Evolutionary conservation across 2,888 invertebrate species (phyloP).

Genomic region (Amblyjoppa fuscipennis): DNA sequence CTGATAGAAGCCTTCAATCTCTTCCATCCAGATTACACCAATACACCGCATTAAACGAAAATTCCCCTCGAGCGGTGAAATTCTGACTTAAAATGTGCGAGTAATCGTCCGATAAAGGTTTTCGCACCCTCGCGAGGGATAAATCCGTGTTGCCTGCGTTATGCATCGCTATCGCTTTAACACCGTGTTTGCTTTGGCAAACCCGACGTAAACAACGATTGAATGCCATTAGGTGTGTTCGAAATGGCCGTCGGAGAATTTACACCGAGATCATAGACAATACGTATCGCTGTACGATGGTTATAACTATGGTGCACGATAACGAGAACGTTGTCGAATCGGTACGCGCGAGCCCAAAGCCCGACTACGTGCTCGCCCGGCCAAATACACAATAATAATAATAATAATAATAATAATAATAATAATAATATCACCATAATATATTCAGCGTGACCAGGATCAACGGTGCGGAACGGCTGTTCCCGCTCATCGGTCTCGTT

Average conservation of each 20-base stretch:
- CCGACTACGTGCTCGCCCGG: not conserved
- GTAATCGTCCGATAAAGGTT: not conserved
- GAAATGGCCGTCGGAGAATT: not conserved
- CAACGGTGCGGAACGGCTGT: conserved; percentile 19
- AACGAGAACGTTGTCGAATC: conserved; percentile 1
- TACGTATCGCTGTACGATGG: not conserved
- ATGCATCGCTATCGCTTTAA: not conserved
- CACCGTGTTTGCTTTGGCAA: not conserved
- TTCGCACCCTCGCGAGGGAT: not conserved
- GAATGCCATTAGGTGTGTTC: conserved; percentile 4
- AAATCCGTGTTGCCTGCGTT: not conserved
- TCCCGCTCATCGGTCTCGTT: conserved; percentile 28
- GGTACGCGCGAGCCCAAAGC: conserved; percentile 4
- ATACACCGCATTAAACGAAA: not conserved
- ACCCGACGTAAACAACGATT: conserved; percentile 26
- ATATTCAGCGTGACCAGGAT: conserved; percentile 1
- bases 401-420: conserved; percentile 4
- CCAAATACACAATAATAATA: conserved; percentile 9
- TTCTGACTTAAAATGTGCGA: not conserved
- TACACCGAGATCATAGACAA: not conserved
- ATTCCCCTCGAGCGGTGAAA: not conserved
- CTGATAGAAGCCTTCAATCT: not conserved
- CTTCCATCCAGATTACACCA: not conserved
- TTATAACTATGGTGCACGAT: not conserved
- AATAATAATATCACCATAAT: not conserved